Conservation (phyloP, 2,113 vertebrate genomes). For the Grammomys surdaster region DNA sequence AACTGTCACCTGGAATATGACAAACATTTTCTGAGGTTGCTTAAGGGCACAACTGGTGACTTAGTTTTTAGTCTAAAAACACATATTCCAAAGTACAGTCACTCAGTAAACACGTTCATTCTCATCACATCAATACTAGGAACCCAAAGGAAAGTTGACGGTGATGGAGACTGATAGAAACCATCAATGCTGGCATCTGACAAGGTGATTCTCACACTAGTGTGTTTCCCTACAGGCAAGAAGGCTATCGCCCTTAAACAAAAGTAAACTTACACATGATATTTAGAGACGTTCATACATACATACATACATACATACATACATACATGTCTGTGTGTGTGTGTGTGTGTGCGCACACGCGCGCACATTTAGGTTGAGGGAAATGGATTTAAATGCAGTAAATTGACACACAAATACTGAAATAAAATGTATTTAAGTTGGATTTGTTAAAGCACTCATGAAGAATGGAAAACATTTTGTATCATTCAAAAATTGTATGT, state of each 20-base stretch:
- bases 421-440: background rate
- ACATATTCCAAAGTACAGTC: background rate
- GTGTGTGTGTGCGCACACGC: background rate
- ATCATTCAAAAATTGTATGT: background rate
- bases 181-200: conserved; percentile 10
- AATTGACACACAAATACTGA: background rate
- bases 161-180: conserved; percentile 27
- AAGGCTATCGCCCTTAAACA: background rate
- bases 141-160: conserved; percentile 3
- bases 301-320: background rate
- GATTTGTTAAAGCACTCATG: background rate
- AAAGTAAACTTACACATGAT: background rate
- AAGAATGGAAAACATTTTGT: background rate
- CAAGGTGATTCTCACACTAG: background rate
- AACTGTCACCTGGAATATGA: conserved; percentile 6
- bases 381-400: background rate
- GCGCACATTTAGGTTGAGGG: background rate
- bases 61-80: conserved; percentile 25
- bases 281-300: background rate
- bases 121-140: conserved; percentile 37
- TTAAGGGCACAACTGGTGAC: conserved; percentile 1
- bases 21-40: conserved; percentile 27
- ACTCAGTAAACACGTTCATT: background rate
- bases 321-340: background rate
- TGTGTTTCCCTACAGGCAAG: background rate